Base-by-base conservation (phyloP, 1,140 invertebrate species). In the Zelostemma sp. region DNA sequence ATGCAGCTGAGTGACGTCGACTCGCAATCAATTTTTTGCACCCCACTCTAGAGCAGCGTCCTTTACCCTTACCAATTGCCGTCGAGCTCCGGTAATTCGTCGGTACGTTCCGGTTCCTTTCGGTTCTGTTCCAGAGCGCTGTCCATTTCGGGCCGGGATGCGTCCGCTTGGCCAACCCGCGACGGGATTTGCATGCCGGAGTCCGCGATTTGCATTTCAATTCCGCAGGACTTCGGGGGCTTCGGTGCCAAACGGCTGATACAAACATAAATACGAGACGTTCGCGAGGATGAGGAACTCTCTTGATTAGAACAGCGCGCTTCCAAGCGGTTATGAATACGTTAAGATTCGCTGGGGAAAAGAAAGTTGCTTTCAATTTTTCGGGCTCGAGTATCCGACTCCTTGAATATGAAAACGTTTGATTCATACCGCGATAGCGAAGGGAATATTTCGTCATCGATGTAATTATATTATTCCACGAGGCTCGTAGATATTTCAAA, bases 191-290 rank as follows among this genome's bases (percentile, higher is more conserved):
- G 81, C 83, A 85, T 84, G 77, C 73, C 74, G 80, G 76, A 84
- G 81, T 76, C 77, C 68, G 68, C 76, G 76, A 85, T 85, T 85
- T 84, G 83, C 83, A 84, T 85, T 85, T 85, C 83, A 83, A 83
- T 85, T 85, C 76, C 77, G 60, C 80, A 74, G 74, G 77, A 79
- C 72, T 80, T 78, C 72, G 70, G 59, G 67, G 62, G 64, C 53
- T 61, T 66, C 58, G 53, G 49, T 68, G 81, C 79, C 80, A 82
- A 84, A 82, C 78, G 79, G 72, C 69, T 75, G 64, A 69, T 79
- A 79, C 79, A 80, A 81, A 83, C 81, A 83, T 83, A 84, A 84
- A 83, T 83, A 83, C 75, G 73, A 74, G 74, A 78, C 73, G 72
- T 51, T 47, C 56, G 51, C 46, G 67, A 43, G 53, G 48, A 65